A percentile compares a stretch with the other conserved stretches of the same genome.
Conservation (phyloP, 2,888 invertebrate species). For the Limulus polyphemus region DNA sequence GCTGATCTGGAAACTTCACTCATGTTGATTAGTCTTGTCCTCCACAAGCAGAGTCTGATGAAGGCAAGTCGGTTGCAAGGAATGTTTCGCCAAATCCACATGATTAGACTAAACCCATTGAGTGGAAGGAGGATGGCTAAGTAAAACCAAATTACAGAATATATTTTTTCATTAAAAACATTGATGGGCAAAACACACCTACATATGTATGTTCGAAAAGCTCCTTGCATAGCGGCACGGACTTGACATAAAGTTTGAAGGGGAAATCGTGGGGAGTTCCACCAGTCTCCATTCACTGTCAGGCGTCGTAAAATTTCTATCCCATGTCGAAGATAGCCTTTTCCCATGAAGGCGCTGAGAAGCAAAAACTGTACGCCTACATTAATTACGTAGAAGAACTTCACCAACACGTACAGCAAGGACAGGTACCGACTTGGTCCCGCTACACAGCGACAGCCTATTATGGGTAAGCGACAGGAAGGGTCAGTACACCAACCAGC, state of each 20-base stretch:
- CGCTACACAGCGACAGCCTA: conserved; percentile 23
- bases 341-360: conserved; percentile 36
- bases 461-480: conserved; percentile 24
- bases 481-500: conserved; percentile 30
- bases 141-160: conserved; percentile 35
- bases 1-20: conserved; percentile 35
- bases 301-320: conserved; percentile 30
- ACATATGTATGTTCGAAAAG: conserved; percentile 32
- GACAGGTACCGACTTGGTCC: conserved; percentile 31
- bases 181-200: conserved; percentile 35
- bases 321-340: conserved; percentile 32
- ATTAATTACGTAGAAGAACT: conserved; percentile 36
- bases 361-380: conserved; percentile 36
- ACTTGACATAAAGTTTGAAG: conserved; percentile 38
- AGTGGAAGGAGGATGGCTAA: conserved; percentile 32
- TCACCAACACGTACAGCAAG: conserved; percentile 36
- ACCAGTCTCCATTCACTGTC: conserved; percentile 33
- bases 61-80: conserved; percentile 36
- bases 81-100: conserved; percentile 31
- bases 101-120: conserved; percentile 30
- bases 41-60: conserved; percentile 31
- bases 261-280: conserved; percentile 37
- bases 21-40: conserved; percentile 40
- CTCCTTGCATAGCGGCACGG: conserved; percentile 32
- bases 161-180: conserved; percentile 35